Percentiles rank a stretch among this genome's conserved stretches.
Evolutionary conservation across 2,113 vertebrate genomes (phyloP).

Genomic region (Limanda limanda): DNA sequence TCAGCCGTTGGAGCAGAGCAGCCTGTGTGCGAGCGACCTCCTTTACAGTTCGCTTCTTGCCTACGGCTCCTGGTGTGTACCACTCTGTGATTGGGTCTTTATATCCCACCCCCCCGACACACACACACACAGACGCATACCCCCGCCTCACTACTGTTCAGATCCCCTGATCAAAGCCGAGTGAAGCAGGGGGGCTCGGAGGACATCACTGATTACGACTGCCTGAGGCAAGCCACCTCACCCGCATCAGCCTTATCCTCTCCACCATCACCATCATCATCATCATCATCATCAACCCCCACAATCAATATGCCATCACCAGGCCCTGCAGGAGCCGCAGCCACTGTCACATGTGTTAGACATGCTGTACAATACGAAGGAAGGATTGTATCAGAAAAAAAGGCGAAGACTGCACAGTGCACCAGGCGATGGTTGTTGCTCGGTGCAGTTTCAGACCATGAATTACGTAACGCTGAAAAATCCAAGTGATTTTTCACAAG

Average conservation of each 20-base stretch:
- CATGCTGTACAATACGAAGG: not conserved
- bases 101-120: conserved; percentile 15
- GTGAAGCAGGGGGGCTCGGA: conserved; percentile 47
- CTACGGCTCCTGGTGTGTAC: conserved; percentile 60
- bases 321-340: not conserved
- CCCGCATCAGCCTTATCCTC: conserved; percentile 29
- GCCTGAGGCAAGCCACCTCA: conserved; percentile 59
- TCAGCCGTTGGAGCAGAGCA: conserved; percentile 35
- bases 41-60: conserved; percentile 61
- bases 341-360: not conserved
- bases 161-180: conserved; percentile 68
- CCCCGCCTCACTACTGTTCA: conserved; percentile 25
- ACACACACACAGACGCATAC: not conserved
- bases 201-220: conserved; percentile 64
- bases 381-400: not conserved
- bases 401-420: not conserved
- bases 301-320: conserved; percentile 54
- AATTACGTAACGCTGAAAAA: not conserved
- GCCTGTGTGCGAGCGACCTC: conserved; percentile 56
- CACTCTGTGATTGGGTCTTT: conserved; percentile 60
- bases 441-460: not conserved
- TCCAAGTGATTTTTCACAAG: not conserved
- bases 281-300: conserved; percentile 27
- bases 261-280: not conserved
- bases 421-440: not conserved